Evolutionary conservation across 92 coral and sea anemone species (phyloP).

Genomic region (Epizoanthus ramosus): DNA sequence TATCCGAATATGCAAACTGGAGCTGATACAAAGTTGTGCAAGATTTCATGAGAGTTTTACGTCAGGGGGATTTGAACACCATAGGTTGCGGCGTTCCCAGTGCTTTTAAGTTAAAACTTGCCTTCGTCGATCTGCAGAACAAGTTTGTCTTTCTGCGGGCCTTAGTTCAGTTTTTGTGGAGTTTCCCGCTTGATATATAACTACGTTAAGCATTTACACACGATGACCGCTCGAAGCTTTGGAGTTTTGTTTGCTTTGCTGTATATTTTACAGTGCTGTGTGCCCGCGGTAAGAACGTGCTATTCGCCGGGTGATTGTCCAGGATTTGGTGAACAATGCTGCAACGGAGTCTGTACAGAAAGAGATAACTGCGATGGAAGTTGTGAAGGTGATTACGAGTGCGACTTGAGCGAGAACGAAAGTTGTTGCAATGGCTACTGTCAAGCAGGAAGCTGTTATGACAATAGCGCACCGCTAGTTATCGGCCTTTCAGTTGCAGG

Average conservation of each 20-base stretch:
- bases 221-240: background rate
- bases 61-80: too few relatives aligned
- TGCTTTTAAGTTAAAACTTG: too few relatives aligned
- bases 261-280: background rate
- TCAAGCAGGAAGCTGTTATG: constrained; percentile 4
- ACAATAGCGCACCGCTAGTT: background rate
- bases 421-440: constrained; percentile 28
- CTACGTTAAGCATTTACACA: background rate
- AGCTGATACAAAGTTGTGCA: too few relatives aligned
- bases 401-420: constrained; percentile 21
- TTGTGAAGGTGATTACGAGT: background rate
- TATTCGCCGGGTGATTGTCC: background rate
- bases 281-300: constrained; percentile 14
- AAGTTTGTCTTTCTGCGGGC: too few relatives aligned
- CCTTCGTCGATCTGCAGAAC: too few relatives aligned
- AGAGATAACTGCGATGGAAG: constrained; percentile 32
- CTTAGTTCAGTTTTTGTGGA: too few relatives aligned
- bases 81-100: too few relatives aligned
- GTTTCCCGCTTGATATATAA: too few relatives aligned
- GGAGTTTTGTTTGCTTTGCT: background rate
- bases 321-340: background rate
- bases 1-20: too few relatives aligned
- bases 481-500: constrained; percentile 19
- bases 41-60: too few relatives aligned
- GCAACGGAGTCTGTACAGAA: constrained; percentile 21